Evolutionary conservation across 2,797 vertebrate species (phyloP), one percentile per base, ranked within the genome.

Genomic region (Leontocebus nigricollis): DNA sequence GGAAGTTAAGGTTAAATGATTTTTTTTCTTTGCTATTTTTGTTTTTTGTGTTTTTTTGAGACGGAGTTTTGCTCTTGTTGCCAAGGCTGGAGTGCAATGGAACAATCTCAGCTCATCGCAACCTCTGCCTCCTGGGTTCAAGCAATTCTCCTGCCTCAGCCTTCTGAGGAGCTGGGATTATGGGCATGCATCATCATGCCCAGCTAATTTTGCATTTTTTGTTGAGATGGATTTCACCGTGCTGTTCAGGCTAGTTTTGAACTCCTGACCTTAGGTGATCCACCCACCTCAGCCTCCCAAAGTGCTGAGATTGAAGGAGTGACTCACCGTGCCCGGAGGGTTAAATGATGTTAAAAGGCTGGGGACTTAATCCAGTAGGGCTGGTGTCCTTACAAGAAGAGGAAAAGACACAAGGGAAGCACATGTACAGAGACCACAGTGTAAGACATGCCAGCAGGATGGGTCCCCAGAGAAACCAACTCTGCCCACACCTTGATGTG

Each of bases 311-410:
- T n/a, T 67, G n/a, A 33, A 67, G 33, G 64, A 4, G 15, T 67
- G 33, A 67, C 33, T 33, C 4, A n/a, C 64, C 1, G 0, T 2
- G 0, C 33, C 64, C 1, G 0, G 64, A 33, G 33, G 33, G 64
- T 67, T 67, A 82, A 52, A 80, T 30, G 36, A 87, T 20, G 33
- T n/a, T 12, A 41, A 9, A 10, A 55, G 17, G 4, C 30, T 41
- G 19, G 46, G 26, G 7, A 1, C 24, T n/a, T 72, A n/a, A 52
- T 79, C 48, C 13, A 44, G 13, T 0, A 59, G 11, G 24, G 9
- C 33, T 55, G 5, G 8, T 26, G 9, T 82, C 36, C 59, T 72
- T 46, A 13, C 2, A 76, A 50, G 64, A 52, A 39, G 17, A 85
- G 48, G 7, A 52, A 93, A 82, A 81, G 30, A 76, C 6, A 24